Evolutionary conservation across 2,888 invertebrate genomes (phyloP).

Genomic region (Lacanobia oleracea): DNA sequence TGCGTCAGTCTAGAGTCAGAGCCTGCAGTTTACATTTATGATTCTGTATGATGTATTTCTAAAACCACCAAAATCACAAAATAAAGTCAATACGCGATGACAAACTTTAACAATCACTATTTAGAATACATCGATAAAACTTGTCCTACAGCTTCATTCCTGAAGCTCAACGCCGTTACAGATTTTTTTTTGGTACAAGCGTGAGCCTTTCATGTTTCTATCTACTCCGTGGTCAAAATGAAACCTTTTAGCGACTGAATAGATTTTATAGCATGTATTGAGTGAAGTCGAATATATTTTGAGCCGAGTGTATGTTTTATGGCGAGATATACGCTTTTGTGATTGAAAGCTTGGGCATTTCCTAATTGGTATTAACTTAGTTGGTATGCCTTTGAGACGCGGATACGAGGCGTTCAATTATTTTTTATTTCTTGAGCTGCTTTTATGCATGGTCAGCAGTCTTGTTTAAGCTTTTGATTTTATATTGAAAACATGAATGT

Average conservation of each 20-base stretch:
- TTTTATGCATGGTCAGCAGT: background rate
- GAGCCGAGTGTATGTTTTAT: constrained; percentile 55
- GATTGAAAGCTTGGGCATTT: constrained; percentile 1
- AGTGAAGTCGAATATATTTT: constrained; percentile 58
- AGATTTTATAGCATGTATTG: constrained; percentile 72
- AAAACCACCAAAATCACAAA: no score
- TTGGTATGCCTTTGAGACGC: constrained; percentile 13
- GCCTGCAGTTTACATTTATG: no score
- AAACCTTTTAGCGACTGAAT: constrained; percentile 75
- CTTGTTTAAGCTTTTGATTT: background rate
- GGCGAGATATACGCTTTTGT: constrained; percentile 42
- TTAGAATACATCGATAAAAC: background rate
- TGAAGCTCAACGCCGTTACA: background rate
- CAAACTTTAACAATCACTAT: background rate
- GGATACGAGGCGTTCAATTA: constrained; percentile 22
- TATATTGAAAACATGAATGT: background rate
- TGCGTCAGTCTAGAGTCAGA: no score
- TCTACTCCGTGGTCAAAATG: constrained; percentile 51
- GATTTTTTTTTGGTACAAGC: background rate
- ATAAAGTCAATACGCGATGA: no score
- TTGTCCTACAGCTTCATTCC: background rate
- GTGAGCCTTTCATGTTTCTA: background rate
- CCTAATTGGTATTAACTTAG: constrained; percentile 41
- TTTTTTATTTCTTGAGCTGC: constrained; percentile 11
- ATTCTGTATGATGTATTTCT: no score